Base-by-base conservation (phyloP, 2,113 vertebrate genomes). In the Odontophorus gujanensis region DNA sequence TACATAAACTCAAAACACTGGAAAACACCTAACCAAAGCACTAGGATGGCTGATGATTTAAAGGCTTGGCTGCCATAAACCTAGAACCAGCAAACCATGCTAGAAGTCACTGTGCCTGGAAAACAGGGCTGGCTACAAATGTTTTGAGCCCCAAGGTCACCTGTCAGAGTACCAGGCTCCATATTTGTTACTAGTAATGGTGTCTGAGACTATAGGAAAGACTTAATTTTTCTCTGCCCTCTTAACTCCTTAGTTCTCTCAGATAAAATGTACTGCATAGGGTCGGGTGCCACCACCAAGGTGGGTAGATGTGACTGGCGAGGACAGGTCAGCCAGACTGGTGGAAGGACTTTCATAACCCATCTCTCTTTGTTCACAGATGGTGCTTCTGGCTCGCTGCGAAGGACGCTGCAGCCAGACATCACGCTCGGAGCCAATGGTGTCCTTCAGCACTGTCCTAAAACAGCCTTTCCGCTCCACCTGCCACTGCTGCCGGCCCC, bases 381-480 rank as follows among this genome's bases (percentile, higher is more conserved):
- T 99, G 99, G 99, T 99, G 80, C 93, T 99, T 82, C 97, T 99
- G 97, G 99, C 99, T 66, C 99, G 99, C 85, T 99, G 99, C 2
- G 99, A 99, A 89, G 99, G 99, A 22, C 99, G 98, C 97, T 99
- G 99, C 97, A 99, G 98, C 96, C 99, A 98, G 95, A 98, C 97
- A 0, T 99, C 99, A 0, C 99, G 99, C 83, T 99, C 99, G 0
- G 99, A 99, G 95, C 99, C 99, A 0, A 98, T 99, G 96, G 98
- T 99, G 79, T 99, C 99, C 81, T 99, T 99, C 98, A 99, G 99
- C 96, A 98, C 99, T 0, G 98, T 99, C 65, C 98, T 99, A 85
- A 99, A 99, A 92, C 99, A 99, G 96, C 99, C 99, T 50, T 99
- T 99, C 97, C 99, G 98, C 92, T 99, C 98, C 93, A 98, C 98